These are phyloP conservation scores for Athene cunicularia DNA, from an alignment of 2,113 vertebrate species.

Conservation along the genomic window DNA sequence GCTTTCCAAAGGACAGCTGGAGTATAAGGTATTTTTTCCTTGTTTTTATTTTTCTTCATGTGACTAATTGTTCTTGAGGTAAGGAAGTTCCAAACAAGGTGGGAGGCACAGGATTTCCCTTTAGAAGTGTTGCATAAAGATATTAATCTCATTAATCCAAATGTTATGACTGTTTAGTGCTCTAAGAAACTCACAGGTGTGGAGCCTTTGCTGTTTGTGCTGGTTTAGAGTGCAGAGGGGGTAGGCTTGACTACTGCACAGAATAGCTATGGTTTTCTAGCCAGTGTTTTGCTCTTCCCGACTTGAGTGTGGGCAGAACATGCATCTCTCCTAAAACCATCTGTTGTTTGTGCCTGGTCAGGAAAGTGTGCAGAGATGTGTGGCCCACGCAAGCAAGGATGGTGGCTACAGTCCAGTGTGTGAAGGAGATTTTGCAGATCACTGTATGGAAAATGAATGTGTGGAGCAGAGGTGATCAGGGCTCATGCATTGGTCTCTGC, in stretches of 20 bases:
- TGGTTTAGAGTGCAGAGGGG: background rate
- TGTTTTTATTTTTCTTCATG: background rate
- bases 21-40: background rate
- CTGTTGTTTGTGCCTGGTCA: conserved; percentile 6
- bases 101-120: background rate
- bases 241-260: background rate
- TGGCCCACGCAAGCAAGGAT: background rate
- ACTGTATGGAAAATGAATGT: background rate
- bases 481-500: fast-evolving
- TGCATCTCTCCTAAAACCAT: background rate
- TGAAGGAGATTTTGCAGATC: background rate
- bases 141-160: background rate
- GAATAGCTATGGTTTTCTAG: background rate
- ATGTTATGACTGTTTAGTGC: background rate
- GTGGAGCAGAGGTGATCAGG: background rate
- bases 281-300: background rate
- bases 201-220: background rate
- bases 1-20: background rate
- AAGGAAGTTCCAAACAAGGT: background rate
- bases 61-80: background rate
- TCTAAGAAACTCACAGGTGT: background rate
- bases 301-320: background rate
- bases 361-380: background rate
- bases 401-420: background rate
- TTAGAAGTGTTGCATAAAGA: background rate